phyloP scores from a whole-genome alignment of 2,888 invertebrate species.

The Drosophila testacea region DNA sequence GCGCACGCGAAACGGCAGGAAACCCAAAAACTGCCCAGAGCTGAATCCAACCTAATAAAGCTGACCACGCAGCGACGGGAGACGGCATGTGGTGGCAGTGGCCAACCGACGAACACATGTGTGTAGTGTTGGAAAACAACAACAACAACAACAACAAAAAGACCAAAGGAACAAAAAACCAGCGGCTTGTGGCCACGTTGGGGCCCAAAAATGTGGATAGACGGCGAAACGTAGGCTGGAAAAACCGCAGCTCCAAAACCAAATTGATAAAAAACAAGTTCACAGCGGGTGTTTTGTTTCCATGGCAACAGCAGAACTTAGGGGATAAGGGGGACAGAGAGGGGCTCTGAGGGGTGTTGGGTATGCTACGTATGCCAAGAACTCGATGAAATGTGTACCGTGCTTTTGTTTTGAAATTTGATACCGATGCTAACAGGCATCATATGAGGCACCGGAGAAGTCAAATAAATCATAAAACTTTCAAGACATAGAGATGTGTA shows the following conservation, averaged over 20 bases:
- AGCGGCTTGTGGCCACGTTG: slow-evolving; percentile 56
- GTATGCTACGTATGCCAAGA: slow-evolving; percentile 1
- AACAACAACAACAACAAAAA: slow-evolving; percentile 37
- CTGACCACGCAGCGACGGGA: slow-evolving; percentile 43
- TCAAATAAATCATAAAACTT: slow-evolving; percentile 7
- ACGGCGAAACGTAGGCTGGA: slow-evolving; percentile 19
- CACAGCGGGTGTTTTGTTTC: slow-evolving; percentile 7
- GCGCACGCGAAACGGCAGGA: slow-evolving; percentile 73
- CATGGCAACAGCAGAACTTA: background rate
- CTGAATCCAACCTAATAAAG: slow-evolving; percentile 71
- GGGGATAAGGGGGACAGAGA: background rate
- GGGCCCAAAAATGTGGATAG: slow-evolving; percentile 29
- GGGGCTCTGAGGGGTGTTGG: background rate
- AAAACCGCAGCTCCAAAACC: slow-evolving; percentile 37
- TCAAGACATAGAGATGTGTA: background rate
- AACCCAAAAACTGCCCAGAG: slow-evolving; percentile 52
- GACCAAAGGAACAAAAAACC: slow-evolving; percentile 27
- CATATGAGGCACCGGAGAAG: background rate
- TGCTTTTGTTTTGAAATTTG: slow-evolving; percentile 32
- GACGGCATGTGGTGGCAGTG: slow-evolving; percentile 18
- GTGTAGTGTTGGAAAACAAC: slow-evolving; percentile 19
- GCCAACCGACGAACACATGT: slow-evolving; percentile 28
- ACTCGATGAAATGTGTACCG: slow-evolving; percentile 19
- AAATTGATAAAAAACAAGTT: slow-evolving; percentile 53
- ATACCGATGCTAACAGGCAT: slow-evolving; percentile 34